Evolutionary conservation across 2,797 vertebrate genomes (phyloP), one percentile per base, ranked within the genome.

Genomic region (Apogon talboti): DNA sequence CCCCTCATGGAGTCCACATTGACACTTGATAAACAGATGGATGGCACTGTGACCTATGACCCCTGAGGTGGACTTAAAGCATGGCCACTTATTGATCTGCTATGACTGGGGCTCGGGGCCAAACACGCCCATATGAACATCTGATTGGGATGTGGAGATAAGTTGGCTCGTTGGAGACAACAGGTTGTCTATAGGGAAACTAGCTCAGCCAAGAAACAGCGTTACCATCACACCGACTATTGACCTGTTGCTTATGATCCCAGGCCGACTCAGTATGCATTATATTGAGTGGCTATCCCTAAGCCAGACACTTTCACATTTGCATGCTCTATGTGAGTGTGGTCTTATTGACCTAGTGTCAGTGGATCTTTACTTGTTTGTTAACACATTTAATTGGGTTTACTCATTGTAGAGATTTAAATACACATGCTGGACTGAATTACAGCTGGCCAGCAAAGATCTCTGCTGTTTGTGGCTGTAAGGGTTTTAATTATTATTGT

Each of bases 351-450:
- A 94, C 89, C 87, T 57, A 50, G 70, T 69, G 60, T 84, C 85
- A 92, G 88, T 92, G 87, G 87, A 94, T 92, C 88, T 92, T 91
- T 91, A 87, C 91, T 90, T 93, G 91, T 93, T 93, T 93, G 88
- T 91, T 92, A 93, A 91, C 90, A 92, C 85, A 82, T 94, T 92
- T 92, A 92, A 94, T 93, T 92, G 88, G 88, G 85, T 91, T 92
- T 89, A 90, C 82, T 87, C 78, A 62, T 81, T 79, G 81, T 90
- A 71, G 82, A 91, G 81, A 81, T 84, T 85, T 87, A 90, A 82
- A 77, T 64, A 70, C 57, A 86, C 78, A 83, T 74, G 54, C 24
- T 60, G 21, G 68, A 75, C 65, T 66, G 66, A 66, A 62, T 76
- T 82, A 72, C 51, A 74, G 53, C 69, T 83, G 63, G 30, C 47